Conservation (phyloP, 2,113 vertebrate genomes). For the Symphodus melops region DNA sequence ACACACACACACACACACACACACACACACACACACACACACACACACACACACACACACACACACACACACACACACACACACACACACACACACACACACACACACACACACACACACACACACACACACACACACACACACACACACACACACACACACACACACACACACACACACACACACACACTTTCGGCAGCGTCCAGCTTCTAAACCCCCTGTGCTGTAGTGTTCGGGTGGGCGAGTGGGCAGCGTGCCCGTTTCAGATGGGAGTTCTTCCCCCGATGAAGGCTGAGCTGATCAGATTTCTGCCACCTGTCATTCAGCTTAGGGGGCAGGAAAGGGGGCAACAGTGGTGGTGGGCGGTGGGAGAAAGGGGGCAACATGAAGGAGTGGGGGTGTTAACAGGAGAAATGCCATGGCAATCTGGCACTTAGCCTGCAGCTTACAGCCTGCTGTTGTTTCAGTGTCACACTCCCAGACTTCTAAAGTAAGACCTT, state of each 20-base stretch:
- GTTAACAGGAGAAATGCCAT: conserved; percentile 64
- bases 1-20: conserved; percentile 27
- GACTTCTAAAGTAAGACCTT: conserved; percentile 32
- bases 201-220: conserved; percentile 45
- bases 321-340: conserved; percentile 74
- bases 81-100: conserved; percentile 31
- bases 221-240: conserved; percentile 62
- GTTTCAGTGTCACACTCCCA: conserved; percentile 38
- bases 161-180: conserved; percentile 29
- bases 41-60: no score
- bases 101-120: conserved; percentile 22
- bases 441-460: conserved; percentile 58
- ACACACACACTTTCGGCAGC: conserved; percentile 8
- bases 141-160: conserved; percentile 18
- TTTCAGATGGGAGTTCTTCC: conserved; percentile 65
- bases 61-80: conserved; percentile 24
- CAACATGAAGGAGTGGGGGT: conserved; percentile 2
- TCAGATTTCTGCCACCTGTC: conserved; percentile 87
- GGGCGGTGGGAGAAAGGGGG: conserved; percentile 44
- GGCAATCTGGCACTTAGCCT: conserved; percentile 70
- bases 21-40: conserved; percentile 32
- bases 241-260: conserved; percentile 74
- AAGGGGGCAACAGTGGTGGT: conserved; percentile 53
- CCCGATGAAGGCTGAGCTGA: conserved; percentile 67
- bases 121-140: conserved; percentile 32